phyloP scores from a whole-genome alignment of 2,888 invertebrate species.

The Drosophila gaucha region DNA sequence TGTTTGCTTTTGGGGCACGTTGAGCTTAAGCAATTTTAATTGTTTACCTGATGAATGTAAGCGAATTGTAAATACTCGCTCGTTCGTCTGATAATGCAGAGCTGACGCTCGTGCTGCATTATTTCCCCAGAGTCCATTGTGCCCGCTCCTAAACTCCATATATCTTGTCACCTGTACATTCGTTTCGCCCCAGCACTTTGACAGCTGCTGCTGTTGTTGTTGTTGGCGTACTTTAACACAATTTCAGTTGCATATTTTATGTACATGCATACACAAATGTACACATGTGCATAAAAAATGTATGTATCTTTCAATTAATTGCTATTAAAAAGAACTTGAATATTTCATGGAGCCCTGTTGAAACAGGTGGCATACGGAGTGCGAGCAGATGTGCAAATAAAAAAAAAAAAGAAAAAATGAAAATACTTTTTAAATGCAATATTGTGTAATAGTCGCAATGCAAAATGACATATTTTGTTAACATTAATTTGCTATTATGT shows the following conservation, averaged over 20 bases:
- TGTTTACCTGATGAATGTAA: background rate
- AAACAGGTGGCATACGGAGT: conserved; percentile 17
- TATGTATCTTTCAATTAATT: conserved; percentile 47
- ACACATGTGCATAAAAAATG: too few species aligned
- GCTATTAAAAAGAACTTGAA: conserved; percentile 50
- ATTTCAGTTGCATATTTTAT: conserved; percentile 1
- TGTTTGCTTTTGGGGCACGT: too few species aligned
- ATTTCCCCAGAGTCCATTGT: background rate
- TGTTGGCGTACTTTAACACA: background rate
- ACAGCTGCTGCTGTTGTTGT: background rate
- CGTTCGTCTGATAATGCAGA: background rate
- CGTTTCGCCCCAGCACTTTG: too few species aligned
- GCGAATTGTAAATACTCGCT: background rate
- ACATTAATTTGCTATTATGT: conserved; percentile 2
- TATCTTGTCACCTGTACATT: background rate
- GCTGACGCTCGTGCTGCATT: background rate
- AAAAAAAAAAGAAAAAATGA: background rate
- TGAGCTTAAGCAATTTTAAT: too few species aligned
- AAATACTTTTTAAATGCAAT: conserved; percentile 26
- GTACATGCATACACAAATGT: background rate
- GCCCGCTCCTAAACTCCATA: background rate
- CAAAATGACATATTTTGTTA: conserved; percentile 8
- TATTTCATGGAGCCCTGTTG: conserved; percentile 26
- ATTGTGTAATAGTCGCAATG: conserved; percentile 25
- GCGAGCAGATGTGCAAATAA: conserved; percentile 44